These are phyloP conservation scores for Pterocles burchelli DNA, from an alignment of 2,113 vertebrate genomes.

Conservation along the genomic window DNA sequence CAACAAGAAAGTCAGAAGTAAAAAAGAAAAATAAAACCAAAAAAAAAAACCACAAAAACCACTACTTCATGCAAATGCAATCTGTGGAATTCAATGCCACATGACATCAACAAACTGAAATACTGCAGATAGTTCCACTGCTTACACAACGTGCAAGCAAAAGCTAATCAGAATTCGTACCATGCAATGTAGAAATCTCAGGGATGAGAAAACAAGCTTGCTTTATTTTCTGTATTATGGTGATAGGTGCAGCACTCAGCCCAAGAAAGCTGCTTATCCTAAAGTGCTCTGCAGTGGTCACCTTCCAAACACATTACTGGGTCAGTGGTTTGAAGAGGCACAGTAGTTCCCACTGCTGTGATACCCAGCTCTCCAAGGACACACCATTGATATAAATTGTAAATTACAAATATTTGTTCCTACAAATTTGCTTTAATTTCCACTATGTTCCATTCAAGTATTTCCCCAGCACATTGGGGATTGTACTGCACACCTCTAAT, in stretches of 20 bases:
- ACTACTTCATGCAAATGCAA: background rate
- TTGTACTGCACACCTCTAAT: background rate
- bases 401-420: background rate
- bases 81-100: background rate
- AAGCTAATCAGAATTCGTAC: background rate
- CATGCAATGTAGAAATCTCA: background rate
- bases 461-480: background rate
- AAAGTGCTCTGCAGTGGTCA: background rate
- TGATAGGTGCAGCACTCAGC: background rate
- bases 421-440: background rate
- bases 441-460: background rate
- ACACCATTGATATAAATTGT: accelerated
- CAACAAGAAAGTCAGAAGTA: background rate
- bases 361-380: background rate
- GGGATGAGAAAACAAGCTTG: background rate
- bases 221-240: background rate
- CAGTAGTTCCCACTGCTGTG: background rate
- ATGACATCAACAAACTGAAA: background rate
- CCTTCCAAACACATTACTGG: background rate
- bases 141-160: background rate
- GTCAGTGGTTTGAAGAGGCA: background rate
- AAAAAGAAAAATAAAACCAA: background rate
- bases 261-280: background rate
- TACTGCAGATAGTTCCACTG: background rate
- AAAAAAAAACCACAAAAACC: accelerated